A percentile compares a stretch with the other conserved stretches of the same genome.
Evolutionary conservation across 2,888 invertebrate species (phyloP).

Genomic region (Muscina levida): DNA sequence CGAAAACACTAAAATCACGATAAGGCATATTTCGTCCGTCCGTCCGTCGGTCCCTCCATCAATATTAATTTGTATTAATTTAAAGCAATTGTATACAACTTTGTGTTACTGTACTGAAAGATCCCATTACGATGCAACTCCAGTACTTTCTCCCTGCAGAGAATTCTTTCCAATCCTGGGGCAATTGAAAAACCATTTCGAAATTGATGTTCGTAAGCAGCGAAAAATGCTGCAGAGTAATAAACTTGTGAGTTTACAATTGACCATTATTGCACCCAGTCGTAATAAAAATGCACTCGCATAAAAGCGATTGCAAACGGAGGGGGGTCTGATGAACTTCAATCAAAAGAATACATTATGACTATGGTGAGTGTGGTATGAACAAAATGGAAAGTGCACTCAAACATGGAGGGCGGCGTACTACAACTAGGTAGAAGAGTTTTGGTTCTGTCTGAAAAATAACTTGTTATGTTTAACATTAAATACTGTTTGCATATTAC

Average conservation of each 20-base stretch:
- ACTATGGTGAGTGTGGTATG: constrained; percentile 9
- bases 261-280: constrained; percentile 32
- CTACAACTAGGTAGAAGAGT: too few species aligned
- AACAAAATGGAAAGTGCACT: neutral
- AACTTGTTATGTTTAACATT: too few species aligned
- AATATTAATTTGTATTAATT: constrained; percentile 60
- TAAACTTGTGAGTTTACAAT: constrained; percentile 43
- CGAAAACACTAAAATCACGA: constrained; percentile 48
- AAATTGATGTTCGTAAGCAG: constrained; percentile 30
- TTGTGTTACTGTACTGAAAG: neutral
- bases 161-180: constrained; percentile 9
- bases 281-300: constrained; percentile 29
- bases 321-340: neutral
- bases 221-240: constrained; percentile 12
- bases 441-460: too few species aligned
- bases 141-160: neutral
- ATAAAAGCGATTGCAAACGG: constrained; percentile 4
- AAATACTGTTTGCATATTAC: too few species aligned
- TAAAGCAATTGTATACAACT: constrained; percentile 51
- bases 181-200: constrained; percentile 53
- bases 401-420: neutral
- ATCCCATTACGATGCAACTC: neutral
- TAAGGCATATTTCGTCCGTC: constrained; percentile 23
- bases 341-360: constrained; percentile 15
- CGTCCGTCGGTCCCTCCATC: constrained; percentile 32